Base-by-base conservation (phyloP, 2,888 invertebrate species). In the Eristalis pertinax region DNA sequence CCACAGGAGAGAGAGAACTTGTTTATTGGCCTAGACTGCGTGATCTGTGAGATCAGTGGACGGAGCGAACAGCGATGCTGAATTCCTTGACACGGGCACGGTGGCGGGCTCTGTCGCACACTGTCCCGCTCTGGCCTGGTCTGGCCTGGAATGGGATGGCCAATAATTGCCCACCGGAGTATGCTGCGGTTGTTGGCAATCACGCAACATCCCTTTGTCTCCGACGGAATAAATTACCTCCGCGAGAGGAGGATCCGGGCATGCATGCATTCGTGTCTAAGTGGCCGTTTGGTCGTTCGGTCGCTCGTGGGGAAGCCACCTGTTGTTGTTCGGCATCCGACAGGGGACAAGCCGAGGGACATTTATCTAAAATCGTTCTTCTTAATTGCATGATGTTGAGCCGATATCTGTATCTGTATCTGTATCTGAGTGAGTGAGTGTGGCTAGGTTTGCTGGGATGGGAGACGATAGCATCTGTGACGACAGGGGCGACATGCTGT, bases 191-290 rank as follows among this genome's bases (percentile, higher is more conserved):
- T 84, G 84, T 87, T 87, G 84, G 75, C 68, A 58, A 87, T 84
- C 84, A 84, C 87, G 87, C 87, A 87, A 87, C 87, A 87, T 84
- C 87, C 84, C 75, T 87, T 87, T 87, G 87, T 87, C 79, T 84
- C 76, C 78, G n/a, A 35, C 29, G n/a, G 87, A 87, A 84, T 87
- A 87, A 87, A 87, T 87, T 84, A 84, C 87, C 67, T 65, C 26
- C 29, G 26, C 35, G 11, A 15, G 63, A 41, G 65, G 65, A 69
- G 68, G 41, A 35, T 60, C 64, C 56, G 35, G 67, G 41, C 32
- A 7, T 43, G 63, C 24, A 72, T 62, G 73, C 26, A 56, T 29
- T 74, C 75, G 75, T 56, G 75, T 75, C 35, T 43, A 58, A 79
- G 65, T 65, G 56, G 67, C 2, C 50, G 50, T 8, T 19, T 19